phyloP scores from a whole-genome alignment of 2,888 invertebrate genomes.

The Ephialtes manifestator region DNA sequence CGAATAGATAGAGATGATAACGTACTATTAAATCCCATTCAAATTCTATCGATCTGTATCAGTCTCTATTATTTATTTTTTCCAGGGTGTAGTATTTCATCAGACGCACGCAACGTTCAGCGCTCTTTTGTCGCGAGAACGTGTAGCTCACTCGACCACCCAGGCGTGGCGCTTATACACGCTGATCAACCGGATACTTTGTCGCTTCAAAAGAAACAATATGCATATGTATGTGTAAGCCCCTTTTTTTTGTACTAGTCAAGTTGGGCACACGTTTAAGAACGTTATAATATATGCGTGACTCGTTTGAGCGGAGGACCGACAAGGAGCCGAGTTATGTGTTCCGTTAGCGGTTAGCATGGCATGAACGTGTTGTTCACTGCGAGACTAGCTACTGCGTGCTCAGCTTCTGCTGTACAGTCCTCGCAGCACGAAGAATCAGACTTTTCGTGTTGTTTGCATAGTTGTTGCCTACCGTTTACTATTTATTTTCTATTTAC shows the following conservation, averaged over 20 bases:
- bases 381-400: background rate
- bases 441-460: background rate
- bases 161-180: slow-evolving; percentile 32
- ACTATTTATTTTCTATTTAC: too few species aligned
- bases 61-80: too few species aligned
- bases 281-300: slow-evolving; percentile 23
- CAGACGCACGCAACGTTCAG: background rate
- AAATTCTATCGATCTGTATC: too few species aligned
- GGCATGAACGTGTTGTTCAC: background rate
- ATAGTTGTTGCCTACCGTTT: too few species aligned
- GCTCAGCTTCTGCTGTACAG: background rate
- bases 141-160: slow-evolving; percentile 3
- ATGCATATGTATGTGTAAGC: slow-evolving; percentile 7
- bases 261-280: background rate
- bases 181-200: slow-evolving; percentile 38
- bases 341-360: slow-evolving; percentile 21
- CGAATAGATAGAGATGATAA: too few species aligned
- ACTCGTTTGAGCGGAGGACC: slow-evolving; percentile 7
- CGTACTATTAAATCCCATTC: too few species aligned
- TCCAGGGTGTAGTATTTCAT: background rate
- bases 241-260: background rate
- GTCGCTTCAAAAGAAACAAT: slow-evolving; percentile 11
- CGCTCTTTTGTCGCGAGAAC: background rate
- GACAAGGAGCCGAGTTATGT: slow-evolving; percentile 13
- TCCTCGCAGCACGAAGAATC: background rate